A percentile compares a stretch with the other conserved stretches of the same genome.
These are phyloP conservation scores for Drosophila biarmipes DNA, from an alignment of 1,140 invertebrate species.

Conservation along the genomic window DNA sequence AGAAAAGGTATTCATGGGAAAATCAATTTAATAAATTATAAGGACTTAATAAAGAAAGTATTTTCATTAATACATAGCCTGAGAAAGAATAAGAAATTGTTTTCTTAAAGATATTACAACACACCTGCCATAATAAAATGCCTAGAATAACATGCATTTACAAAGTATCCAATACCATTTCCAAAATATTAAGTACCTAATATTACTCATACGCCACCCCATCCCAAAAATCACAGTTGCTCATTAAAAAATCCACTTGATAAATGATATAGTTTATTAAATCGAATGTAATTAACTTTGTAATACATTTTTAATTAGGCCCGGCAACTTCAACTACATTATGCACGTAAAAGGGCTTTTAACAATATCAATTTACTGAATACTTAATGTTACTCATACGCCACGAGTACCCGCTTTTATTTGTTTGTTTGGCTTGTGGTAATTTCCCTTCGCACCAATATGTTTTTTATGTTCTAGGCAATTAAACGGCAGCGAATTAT, in stretches of 20 bases:
- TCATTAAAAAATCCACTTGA: no score
- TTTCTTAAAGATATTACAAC: no score
- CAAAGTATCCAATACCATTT: neutral
- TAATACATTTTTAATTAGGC: no score
- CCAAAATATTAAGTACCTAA: neutral
- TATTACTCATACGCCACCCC: neutral
- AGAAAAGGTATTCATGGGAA: neutral
- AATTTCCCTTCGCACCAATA: slow-evolving; percentile 12
- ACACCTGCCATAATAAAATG: no score
- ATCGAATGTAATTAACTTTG: no score
- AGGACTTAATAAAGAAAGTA: neutral
- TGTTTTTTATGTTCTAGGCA: slow-evolving; percentile 14
- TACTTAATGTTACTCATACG: slow-evolving; percentile 9
- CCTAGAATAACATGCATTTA: no score
- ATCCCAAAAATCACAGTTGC: no score
- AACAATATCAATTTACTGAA: neutral
- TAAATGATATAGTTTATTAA: no score
- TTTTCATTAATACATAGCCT: neutral
- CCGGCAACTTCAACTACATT: no score
- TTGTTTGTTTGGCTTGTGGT: neutral
- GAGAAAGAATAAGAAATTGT: no score
- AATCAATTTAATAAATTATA: neutral
- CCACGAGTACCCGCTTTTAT: neutral
- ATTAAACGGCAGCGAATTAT: slow-evolving; percentile 31
- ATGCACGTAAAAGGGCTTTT: no score